Evolutionary conservation across 2,113 vertebrate genomes (phyloP), one percentile per base, ranked within the genome.

Genomic region (Murina feae): DNA sequence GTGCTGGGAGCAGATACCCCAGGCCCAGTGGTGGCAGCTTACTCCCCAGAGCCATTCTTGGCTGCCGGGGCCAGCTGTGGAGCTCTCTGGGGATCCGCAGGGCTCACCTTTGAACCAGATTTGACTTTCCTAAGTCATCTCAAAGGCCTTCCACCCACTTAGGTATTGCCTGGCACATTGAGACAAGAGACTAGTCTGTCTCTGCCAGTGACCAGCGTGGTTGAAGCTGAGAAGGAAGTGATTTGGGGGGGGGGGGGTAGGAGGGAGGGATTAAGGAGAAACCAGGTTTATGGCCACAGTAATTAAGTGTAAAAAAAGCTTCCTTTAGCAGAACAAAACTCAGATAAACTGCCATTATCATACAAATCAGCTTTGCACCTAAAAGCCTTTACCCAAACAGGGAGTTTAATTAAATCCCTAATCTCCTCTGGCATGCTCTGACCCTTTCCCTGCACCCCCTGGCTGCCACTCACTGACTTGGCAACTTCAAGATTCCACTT

Each of bases 311-410:
- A 84, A 94, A 94, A 44, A 78, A 86, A 84, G 79, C 81, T 95
- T 96, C 86, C 86, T 90, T 83, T 83, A 44, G 74, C n/a, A 89
- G 94, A 95, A 93, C 79, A 91, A 91, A 97, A 95, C 92, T 96
- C 86, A 71, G 92, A 97, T 97, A 97, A 97, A 96, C 94, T 96
- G 55, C 91, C 58, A 96, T 97, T 97, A 89, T 94, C 83, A 96
- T 95, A 96, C 92, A 95, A 97, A 97, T 88, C 90, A 88, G 92
- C 84, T 96, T 97, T 96, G 95, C 90, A 93, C 95, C 96, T 97
- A 85, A 96, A 96, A 96, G 85, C 86, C 51, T 88, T 94, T 91
- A 97, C 30, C 80, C 87, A 97, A 96, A 96, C 95, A 93, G 71
- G 91, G 91, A 87, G 51, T 97, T 97, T 96, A 97, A 96, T 94